Evolutionary conservation across 2,888 invertebrate species (phyloP).

Genomic region (Cordylochernes scorpioides): DNA sequence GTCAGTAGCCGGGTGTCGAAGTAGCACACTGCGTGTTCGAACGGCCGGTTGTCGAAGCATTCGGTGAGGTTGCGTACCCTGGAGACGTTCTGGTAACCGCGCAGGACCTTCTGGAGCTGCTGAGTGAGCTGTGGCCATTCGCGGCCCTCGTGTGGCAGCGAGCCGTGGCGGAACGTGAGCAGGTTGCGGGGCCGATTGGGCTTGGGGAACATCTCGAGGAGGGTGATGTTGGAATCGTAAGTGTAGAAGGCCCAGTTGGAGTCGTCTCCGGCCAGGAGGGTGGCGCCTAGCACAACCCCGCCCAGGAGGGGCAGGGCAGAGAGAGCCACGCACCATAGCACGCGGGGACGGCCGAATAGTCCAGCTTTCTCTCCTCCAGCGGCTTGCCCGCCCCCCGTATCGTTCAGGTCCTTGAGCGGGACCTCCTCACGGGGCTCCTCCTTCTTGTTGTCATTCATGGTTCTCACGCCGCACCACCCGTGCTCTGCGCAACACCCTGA

Average conservation of each 20-base stretch:
- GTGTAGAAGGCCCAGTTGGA: conserved; percentile 7
- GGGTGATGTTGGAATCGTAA: conserved; percentile 10
- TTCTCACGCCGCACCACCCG: no score
- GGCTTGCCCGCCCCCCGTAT: no score
- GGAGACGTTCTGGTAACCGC: conserved; percentile 4
- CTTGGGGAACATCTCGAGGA: conserved; percentile 11
- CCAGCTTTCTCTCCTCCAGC: no score
- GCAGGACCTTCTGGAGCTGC: conserved; percentile 10
- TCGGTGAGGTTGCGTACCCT: conserved; percentile 6
- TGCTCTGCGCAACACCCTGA: no score
- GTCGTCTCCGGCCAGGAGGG: conserved; percentile 10
- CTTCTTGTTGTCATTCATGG: no score
- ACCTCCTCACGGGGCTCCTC: no score
- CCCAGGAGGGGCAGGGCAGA: conserved; percentile 12
- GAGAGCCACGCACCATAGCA: conserved; percentile 13
- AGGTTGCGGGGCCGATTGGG: conserved; percentile 11
- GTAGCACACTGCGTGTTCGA: conserved; percentile 7
- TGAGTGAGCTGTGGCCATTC: conserved; percentile 11
- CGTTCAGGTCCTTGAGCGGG: no score
- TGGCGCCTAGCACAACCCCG: conserved; percentile 10
- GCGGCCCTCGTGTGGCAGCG: conserved; percentile 9
- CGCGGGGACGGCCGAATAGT: no score
- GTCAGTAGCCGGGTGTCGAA: conserved; percentile 10
- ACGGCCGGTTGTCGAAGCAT: conserved; percentile 4
- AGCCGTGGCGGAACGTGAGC: conserved; percentile 7